Base-by-base conservation (phyloP, 2,888 invertebrate species). In the Caenorhabditis sp. region DNA sequence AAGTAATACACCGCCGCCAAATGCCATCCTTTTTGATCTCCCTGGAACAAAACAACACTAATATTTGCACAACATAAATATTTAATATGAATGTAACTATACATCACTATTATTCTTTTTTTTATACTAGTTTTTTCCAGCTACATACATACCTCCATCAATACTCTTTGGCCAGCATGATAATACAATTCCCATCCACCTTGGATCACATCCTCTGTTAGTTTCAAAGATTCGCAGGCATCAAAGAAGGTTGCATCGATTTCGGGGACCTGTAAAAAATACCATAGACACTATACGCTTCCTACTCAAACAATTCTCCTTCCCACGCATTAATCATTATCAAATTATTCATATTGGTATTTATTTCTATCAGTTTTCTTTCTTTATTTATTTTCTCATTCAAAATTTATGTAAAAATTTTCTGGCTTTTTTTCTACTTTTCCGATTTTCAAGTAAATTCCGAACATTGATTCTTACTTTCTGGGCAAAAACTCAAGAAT, bases 101-200 rank as follows among this genome's bases (percentile, higher is more conserved):
- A 52, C 21, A 23, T 52, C 21, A 5, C 59, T 65, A 38, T 58
- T 54, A 43, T 25, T 20, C 2, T 25, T n/a, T 21, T 63, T 60
- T 21, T n/a, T 43, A 7, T 23, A 31, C 31, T 31, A 31, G 36
- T 59, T 53, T 62, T 26, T 49, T n/a, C n/a, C n/a, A n/a, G 12
- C 26, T 17, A 53, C 12, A 60, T 7, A 54, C 38, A 12, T 50
- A 73, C 72, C 65, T 64, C 72, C 3, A 73, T 38, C 58, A 66
- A 63, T 1, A 68, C 72, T 50, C 68, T 26, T 50, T 73, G 68
- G 25, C 23, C 31, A 14, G 72, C 72, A 25, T 65, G 61, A 53
- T 65, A 59, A n/a, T 65, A 73, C 56, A 68, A 38, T 31, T 73
- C 72, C 72, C 72, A 73, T 0, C 68, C 25, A 12, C 54, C 56